These are phyloP conservation scores for Corythoichthys haematopterus DNA, from an alignment of 2,113 vertebrate genomes.

Conservation along the genomic window DNA sequence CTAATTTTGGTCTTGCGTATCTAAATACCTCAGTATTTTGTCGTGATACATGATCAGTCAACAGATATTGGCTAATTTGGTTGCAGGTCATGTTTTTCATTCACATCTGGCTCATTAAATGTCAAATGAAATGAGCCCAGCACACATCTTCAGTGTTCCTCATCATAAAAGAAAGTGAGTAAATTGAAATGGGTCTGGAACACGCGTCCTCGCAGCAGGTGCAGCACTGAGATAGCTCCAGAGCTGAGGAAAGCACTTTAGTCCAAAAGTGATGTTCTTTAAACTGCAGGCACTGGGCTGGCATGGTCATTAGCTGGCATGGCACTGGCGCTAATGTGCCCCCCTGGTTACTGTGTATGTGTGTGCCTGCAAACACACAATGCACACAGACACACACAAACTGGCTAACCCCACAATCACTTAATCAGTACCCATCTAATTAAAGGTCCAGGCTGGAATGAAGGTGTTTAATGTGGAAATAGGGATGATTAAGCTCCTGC, in stretches of 20 bases:
- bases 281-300: conserved; percentile 51
- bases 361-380: conserved; percentile 4
- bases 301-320: conserved; percentile 59
- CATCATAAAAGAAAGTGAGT: not conserved
- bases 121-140: not conserved
- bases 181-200: conserved; percentile 38
- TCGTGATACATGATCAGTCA: not conserved
- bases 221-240: conserved; percentile 47
- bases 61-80: not conserved
- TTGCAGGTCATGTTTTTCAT: not conserved
- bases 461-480: conserved; percentile 56
- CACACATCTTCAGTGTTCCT: not conserved
- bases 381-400: conserved; percentile 14
- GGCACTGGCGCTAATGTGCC: conserved; percentile 52
- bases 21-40: no score
- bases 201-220: conserved; percentile 25
- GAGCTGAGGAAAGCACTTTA: conserved; percentile 43
- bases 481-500: conserved; percentile 45
- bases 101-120: not conserved
- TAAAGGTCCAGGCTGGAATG: conserved; percentile 62
- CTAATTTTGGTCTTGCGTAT: no score
- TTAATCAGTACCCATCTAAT: conserved; percentile 71
- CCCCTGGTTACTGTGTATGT: conserved; percentile 27
- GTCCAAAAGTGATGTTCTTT: conserved; percentile 58
- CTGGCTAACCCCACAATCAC: conserved; percentile 42